Conservation (phyloP, 1,140 invertebrate species). For the Neoseiulus cucumeris region DNA sequence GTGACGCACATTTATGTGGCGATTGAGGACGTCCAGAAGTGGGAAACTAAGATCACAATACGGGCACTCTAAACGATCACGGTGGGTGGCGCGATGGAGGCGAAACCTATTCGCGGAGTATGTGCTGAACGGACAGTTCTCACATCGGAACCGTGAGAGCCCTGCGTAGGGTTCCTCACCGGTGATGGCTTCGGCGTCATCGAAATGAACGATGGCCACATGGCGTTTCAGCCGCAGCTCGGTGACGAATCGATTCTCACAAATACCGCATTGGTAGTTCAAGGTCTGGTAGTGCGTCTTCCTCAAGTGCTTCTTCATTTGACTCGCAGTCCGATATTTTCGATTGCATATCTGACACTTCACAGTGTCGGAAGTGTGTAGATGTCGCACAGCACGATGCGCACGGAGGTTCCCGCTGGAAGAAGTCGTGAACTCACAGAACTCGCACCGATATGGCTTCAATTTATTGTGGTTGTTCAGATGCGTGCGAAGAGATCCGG, state of each 20-base stretch:
- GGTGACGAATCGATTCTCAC: conserved; percentile 6
- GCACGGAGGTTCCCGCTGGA: neutral
- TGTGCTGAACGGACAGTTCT: neutral
- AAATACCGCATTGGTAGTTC: neutral
- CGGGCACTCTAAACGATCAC: neutral
- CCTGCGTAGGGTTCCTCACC: neutral
- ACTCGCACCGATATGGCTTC: neutral
- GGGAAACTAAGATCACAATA: conserved; percentile 3
- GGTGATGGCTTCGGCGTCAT: neutral
- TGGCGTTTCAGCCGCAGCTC: neutral
- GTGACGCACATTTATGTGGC: neutral
- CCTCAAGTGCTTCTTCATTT: neutral
- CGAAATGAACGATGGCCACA: conserved; percentile 1
- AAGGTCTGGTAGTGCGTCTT: neutral
- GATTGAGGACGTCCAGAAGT: neutral
- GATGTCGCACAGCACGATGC: neutral
- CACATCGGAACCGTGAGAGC: neutral
- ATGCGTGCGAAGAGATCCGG: neutral
- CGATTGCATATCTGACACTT: conserved; percentile 1
- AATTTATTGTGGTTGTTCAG: neutral
- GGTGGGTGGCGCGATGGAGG: neutral
- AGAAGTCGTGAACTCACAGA: neutral
- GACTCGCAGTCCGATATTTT: neutral
- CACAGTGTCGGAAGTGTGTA: neutral
- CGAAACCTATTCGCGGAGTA: conserved; percentile 3